A percentile compares a stretch with the other conserved stretches of the same genome.
These are phyloP conservation scores for Atta cephalotes DNA, from an alignment of 1,140 invertebrate genomes.

Conservation along the genomic window DNA sequence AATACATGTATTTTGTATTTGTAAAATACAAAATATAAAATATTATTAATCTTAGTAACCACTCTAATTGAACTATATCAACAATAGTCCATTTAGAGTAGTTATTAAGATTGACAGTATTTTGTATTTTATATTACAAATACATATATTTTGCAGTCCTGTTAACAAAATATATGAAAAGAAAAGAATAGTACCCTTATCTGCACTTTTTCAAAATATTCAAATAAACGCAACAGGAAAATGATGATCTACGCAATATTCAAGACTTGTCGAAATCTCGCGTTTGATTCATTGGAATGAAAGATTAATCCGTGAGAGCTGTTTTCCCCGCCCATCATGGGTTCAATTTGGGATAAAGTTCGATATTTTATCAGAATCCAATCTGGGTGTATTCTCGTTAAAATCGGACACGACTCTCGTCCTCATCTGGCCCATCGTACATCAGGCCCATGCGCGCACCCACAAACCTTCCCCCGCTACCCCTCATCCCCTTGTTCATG, in stretches of 20 bases:
- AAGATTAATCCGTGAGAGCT: conserved; percentile 35
- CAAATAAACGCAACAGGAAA: background rate
- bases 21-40: too few species aligned
- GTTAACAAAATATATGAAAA: too few species aligned
- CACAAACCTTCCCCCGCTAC: background rate
- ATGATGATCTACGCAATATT: background rate
- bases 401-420: conserved; percentile 63
- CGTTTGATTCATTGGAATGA: conserved; percentile 6
- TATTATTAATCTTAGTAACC: too few species aligned
- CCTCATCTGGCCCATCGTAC: conserved; percentile 58
- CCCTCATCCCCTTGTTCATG: background rate
- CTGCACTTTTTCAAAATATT: background rate
- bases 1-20: too few species aligned
- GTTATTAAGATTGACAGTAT: too few species aligned
- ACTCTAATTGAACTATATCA: too few species aligned
- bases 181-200: too few species aligned
- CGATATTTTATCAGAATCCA: conserved; percentile 65
- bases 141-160: too few species aligned
- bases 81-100: too few species aligned
- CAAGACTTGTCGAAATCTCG: background rate
- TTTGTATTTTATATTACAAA: too few species aligned
- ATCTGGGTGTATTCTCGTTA: conserved; percentile 72
- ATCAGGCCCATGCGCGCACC: conserved; percentile 60
- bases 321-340: background rate
- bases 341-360: conserved; percentile 32